Evolutionary conservation across 2,797 vertebrate genomes (phyloP), one percentile per base, ranked within the genome.

Genomic region (Tinamus major): DNA sequence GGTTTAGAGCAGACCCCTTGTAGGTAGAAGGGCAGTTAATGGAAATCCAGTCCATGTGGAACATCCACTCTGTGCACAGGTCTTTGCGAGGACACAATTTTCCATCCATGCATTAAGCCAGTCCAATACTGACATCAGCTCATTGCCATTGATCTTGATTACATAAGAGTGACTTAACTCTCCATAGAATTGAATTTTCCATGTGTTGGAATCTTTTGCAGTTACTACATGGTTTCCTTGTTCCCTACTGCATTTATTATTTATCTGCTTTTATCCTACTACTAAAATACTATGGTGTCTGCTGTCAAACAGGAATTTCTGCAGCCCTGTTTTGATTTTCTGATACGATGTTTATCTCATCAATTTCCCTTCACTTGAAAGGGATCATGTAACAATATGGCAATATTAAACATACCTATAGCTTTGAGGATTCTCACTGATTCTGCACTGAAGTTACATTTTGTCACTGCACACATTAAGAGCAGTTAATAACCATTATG

Each of bases 51-150:
- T 6, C 2, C 16, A 16, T 29, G 48, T 56, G 67, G 87, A 93
- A 49, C 79, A 86, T 69, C 44, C 71, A 76, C 7, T 82, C 61
- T 89, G 87, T 93, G 77, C 92, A 55, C 81, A 63, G 68, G 67
- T 63, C 77, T 87, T 42, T 85, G 41, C 92, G 61, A 92, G 64
- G 69, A 87, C 90, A 80, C 68, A 64, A 51, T 95, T 96, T 95
- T 94, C 93, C 94, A 83, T 51, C 83, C 86, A 55, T 95, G 79
- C 93, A 93, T 95, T 96, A 96, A 89, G 79, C 71, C 78, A 88
- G 90, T 94, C 93, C 90, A 96, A 89, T 96, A 95, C 87, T 95
- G 94, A 95, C 92, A 94, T 95, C 87, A 96, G 89, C 78, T 94
- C 69, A 64, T 96, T 96, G 92, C 94, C 83, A 95, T 96, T 80